Base-by-base conservation (phyloP, 1,140 invertebrate genomes). In the Platyscapa corneri region DNA sequence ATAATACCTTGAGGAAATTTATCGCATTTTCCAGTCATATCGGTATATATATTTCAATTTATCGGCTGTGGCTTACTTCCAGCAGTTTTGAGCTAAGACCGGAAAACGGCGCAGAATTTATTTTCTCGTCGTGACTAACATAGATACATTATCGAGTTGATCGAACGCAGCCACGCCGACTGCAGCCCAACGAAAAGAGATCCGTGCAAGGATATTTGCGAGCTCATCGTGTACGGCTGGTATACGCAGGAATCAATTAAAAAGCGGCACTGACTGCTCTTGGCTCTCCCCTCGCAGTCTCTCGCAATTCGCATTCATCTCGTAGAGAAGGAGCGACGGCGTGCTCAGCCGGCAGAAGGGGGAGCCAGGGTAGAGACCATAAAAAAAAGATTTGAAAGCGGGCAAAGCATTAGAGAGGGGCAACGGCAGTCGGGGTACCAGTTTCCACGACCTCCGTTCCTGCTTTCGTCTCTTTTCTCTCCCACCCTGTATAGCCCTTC, bases 401-500 rank as follows among this genome's bases (percentile, higher is more conserved):
- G 56, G 23, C 27, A 6, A 23, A 23, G 56, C 20, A 27, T 60
- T 60, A 3, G 37, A 42, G 37, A 23, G 34, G 34, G 56, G 30
- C 39, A n/a, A 12, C n/a, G 70, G 32, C 12, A 32, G 39, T 46
- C 49, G 32, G 75, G 39, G 64, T 79, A 84, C 64, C 74, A 53
- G 76, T 84, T 84, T 78, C 53, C 75, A 46, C 83, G 49, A 78
- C 23, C 75, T 84, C 75, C 83, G 83, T 56, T 84, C 75, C 74
- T 86, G 74, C 27, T 20, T 5, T 27, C 77, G 74, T 0, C 27
- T 46, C 37, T 12, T 49, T 42, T 42, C 74, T 46, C 30, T 53
- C 49, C 49, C 49, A 37, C 67, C 30, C 16, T 1, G 1, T 46
- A 7, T 12, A 46, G 72, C 77, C 23, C 75, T 30, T 56, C 30